Percentiles rank a stretch among this genome's conserved stretches.
Evolutionary conservation across 2,113 vertebrate species (phyloP).

Genomic region (Rhynchomys soricoides): DNA sequence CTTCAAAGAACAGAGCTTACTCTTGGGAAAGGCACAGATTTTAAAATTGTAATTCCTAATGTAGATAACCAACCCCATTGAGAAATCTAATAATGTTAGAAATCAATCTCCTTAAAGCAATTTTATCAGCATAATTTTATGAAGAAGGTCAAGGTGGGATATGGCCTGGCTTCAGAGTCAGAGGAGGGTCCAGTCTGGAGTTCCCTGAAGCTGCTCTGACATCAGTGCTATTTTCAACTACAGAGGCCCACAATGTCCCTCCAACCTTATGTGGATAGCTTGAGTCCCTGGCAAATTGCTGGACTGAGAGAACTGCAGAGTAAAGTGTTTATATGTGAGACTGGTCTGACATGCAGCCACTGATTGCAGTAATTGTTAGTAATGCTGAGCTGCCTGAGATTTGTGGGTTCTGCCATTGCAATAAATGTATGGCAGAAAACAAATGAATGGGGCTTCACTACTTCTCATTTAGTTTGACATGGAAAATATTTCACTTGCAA

Average conservation of each 20-base stretch:
- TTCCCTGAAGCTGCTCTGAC: background rate
- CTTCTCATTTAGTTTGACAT: conserved; percentile 21
- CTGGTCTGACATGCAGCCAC: background rate
- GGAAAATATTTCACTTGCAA: background rate
- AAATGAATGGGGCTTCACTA: background rate
- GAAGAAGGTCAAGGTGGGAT: background rate
- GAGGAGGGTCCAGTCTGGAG: background rate
- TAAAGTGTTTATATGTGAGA: background rate
- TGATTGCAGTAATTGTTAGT: background rate
- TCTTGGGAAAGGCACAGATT: background rate
- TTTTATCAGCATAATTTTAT: background rate
- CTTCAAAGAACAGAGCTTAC: conserved; percentile 23
- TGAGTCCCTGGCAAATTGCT: background rate
- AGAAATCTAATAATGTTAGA: conserved; percentile 3
- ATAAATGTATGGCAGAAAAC: background rate
- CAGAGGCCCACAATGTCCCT: background rate
- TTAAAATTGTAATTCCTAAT: background rate
- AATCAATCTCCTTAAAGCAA: background rate
- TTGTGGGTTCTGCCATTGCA: background rate
- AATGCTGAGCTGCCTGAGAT: background rate
- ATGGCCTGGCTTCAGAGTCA: background rate
- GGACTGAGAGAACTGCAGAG: background rate
- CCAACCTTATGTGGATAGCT: background rate
- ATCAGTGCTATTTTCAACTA: background rate
- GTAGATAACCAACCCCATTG: background rate